A percentile compares a stretch with the other conserved stretches of the same genome.
Conservation (phyloP, 1,140 invertebrate species). For the Caenorhabditis brenneri region DNA sequence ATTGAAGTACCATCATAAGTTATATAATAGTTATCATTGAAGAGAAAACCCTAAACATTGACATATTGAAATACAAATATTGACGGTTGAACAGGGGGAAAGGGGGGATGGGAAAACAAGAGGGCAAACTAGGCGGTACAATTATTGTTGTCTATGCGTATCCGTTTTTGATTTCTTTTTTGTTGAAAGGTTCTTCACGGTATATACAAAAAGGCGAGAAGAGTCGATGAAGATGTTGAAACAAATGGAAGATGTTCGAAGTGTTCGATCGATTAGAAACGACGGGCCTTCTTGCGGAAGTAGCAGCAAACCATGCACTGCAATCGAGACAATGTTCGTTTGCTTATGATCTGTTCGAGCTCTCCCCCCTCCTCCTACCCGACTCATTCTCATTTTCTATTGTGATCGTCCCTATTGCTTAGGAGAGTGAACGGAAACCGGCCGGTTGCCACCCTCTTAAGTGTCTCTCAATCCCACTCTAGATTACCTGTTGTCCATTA, state of each 20-base stretch:
- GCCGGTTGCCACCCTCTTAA: neutral
- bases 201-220: constrained; percentile 38
- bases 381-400: neutral
- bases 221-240: neutral
- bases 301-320: constrained; percentile 64
- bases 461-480: neutral
- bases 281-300: constrained; percentile 60
- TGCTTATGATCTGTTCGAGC: constrained; percentile 34
- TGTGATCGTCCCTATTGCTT: constrained; percentile 31
- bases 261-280: constrained; percentile 39
- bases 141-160: constrained; percentile 39
- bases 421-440: neutral
- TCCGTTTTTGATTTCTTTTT: constrained; percentile 1
- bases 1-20: constrained; percentile 42
- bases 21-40: constrained; percentile 39
- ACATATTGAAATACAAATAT: constrained; percentile 18
- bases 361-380: neutral
- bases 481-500: constrained; percentile 50
- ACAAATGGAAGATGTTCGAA: neutral
- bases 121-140: constrained; percentile 37
- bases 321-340: constrained; percentile 42
- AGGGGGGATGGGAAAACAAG: neutral
- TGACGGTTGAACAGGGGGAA: neutral
- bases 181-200: constrained; percentile 11
- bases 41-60: constrained; percentile 22